phyloP scores from a whole-genome alignment of 2,113 vertebrate genomes.

The Pygoscelis antarcticus region DNA sequence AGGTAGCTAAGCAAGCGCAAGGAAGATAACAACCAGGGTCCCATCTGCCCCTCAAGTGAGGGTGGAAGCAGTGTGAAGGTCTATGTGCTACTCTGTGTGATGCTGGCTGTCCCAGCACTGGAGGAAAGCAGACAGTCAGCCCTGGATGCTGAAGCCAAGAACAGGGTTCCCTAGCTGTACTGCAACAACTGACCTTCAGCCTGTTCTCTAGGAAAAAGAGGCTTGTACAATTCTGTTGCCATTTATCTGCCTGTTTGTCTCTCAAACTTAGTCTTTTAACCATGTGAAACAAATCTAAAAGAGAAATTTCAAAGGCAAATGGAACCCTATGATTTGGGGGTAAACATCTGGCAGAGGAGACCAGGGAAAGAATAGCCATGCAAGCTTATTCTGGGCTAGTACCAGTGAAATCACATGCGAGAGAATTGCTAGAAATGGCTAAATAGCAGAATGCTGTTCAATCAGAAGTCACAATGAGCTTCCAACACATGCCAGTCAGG shows the following conservation, averaged over 20 bases:
- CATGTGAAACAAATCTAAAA: neutral
- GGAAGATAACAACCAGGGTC: neutral
- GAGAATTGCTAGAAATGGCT: neutral
- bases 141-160: neutral
- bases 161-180: neutral
- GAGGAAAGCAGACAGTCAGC: neutral
- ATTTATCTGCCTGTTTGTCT: neutral
- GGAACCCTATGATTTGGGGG: neutral
- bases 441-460: neutral
- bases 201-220: neutral
- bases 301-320: neutral
- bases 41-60: neutral
- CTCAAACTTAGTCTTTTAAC: neutral
- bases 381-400: neutral
- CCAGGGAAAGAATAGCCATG: neutral
- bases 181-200: neutral
- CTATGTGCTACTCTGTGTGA: neutral
- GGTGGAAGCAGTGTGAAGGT: neutral
- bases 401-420: neutral
- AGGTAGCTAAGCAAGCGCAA: neutral
- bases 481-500: neutral
- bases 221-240: neutral
- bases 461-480: neutral
- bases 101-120: neutral
- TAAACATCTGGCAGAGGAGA: neutral